Percentiles rank a stretch among this genome's conserved stretches.
These are phyloP conservation scores for Drosophila pseudoananassae DNA, from an alignment of 1,140 invertebrate genomes.

Conservation along the genomic window DNA sequence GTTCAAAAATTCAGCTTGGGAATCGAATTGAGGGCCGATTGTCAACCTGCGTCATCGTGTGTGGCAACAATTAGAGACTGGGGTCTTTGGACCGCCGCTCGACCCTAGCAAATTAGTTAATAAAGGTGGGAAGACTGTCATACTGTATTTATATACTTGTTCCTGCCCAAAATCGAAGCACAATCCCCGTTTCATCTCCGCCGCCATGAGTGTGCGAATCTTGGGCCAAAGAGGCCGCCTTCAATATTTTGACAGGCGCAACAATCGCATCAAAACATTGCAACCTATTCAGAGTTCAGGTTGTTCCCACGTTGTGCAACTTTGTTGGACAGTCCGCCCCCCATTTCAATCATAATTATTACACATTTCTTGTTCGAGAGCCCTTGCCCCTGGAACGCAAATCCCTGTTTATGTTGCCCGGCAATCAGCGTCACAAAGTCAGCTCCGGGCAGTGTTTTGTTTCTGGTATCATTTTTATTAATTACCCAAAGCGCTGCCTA, in stretches of 20 bases:
- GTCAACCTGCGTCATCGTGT: conserved; percentile 44
- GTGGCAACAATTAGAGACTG: conserved; percentile 71
- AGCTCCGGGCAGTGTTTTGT: conserved; percentile 12
- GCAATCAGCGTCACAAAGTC: conserved; percentile 19
- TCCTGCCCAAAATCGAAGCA: conserved; percentile 2
- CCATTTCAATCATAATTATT: conserved; percentile 42
- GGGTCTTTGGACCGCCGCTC: conserved; percentile 48
- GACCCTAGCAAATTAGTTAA: conserved; percentile 78
- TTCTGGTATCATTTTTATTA: conserved; percentile 66
- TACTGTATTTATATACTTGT: conserved; percentile 45
- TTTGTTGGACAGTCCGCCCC: conserved; percentile 8
- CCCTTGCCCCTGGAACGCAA: conserved; percentile 2
- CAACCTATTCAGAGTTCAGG: conserved; percentile 36
- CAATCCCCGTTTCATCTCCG: conserved; percentile 33
- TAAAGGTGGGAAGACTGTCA: conserved; percentile 74
- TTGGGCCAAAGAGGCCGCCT: conserved; percentile 46
- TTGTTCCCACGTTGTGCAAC: conserved; percentile 58
- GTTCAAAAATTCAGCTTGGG: conserved; percentile 44
- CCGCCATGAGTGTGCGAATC: conserved; percentile 76
- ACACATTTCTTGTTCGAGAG: conserved; percentile 9
- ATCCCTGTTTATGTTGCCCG: background rate
- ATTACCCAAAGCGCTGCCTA: conserved; percentile 63
- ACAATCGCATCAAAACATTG: conserved; percentile 66
- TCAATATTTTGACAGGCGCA: conserved; percentile 75
- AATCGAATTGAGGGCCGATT: conserved; percentile 67